Evolutionary conservation across 2,113 vertebrate species (phyloP).

Genomic region (Rynchops niger): DNA sequence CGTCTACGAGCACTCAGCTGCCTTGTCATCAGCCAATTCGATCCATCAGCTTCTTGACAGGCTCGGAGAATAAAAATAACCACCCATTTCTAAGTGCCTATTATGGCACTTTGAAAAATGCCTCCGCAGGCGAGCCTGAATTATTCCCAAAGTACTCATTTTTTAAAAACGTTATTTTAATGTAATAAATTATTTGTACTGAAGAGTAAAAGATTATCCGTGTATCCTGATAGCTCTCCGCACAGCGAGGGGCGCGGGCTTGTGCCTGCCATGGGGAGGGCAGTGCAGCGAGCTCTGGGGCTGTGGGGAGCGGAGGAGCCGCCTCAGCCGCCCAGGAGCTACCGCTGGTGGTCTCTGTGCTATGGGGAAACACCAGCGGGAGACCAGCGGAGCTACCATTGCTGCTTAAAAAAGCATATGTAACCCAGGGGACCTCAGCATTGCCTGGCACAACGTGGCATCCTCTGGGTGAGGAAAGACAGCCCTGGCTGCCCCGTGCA

Average conservation of each 20-base stretch:
- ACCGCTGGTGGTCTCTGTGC: background rate
- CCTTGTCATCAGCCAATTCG: constrained; percentile 72
- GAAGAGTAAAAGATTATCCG: constrained; percentile 64
- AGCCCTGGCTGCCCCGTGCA: background rate
- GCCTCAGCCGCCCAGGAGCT: background rate
- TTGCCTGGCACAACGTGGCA: background rate
- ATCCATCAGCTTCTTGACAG: constrained; percentile 73
- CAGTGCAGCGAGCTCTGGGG: background rate
- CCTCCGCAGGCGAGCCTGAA: constrained; percentile 65
- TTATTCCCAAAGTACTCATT: constrained; percentile 68
- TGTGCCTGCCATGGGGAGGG: background rate
- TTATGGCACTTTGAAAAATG: constrained; percentile 75
- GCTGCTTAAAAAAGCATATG: fast-evolving
- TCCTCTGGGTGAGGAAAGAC: background rate
- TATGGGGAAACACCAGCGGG: background rate
- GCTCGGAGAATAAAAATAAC: constrained; percentile 71
- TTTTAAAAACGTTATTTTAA: constrained; percentile 67
- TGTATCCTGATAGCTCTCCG: constrained; percentile 35
- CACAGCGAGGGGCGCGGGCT: background rate
- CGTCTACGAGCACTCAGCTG: constrained; percentile 51
- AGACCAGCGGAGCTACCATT: background rate
- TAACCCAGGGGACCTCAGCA: too few relatives aligned
- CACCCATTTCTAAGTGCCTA: constrained; percentile 72
- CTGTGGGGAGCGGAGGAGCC: background rate
- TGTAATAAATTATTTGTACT: constrained; percentile 68